A percentile compares a stretch with the other conserved stretches of the same genome.
Conservation (phyloP, 2,797 vertebrate species). For the Artibeus lituratus region DNA sequence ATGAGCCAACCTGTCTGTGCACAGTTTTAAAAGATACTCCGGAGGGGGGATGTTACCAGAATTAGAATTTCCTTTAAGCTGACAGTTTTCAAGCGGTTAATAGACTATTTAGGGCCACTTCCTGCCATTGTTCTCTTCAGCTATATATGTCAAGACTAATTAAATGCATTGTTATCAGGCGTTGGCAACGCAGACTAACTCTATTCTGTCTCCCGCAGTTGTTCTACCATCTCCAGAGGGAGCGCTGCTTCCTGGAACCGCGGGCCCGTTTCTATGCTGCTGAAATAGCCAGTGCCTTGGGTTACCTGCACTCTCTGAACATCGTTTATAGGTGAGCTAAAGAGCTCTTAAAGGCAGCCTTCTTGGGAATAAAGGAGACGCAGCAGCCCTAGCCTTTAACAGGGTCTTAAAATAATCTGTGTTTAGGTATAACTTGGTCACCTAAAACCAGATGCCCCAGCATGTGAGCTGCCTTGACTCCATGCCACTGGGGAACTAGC, state of each 20-base stretch:
- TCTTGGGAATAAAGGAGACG: background rate
- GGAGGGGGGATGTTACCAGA: constrained; percentile 69
- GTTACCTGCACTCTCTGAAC: constrained; percentile 98
- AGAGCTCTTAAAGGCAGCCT: background rate
- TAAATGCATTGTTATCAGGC: constrained; percentile 81
- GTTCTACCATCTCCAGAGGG: constrained; percentile 99
- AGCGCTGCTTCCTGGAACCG: constrained; percentile 97
- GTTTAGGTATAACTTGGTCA: background rate
- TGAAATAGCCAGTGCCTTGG: constrained; percentile 97
- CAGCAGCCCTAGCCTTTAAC: background rate
- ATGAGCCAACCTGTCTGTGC: constrained; percentile 73
- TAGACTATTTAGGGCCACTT: constrained; percentile 83
- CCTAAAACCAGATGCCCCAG: background rate
- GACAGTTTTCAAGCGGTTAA: constrained; percentile 79
- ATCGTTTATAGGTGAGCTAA: constrained; percentile 92
- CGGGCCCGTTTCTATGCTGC: constrained; percentile 97
- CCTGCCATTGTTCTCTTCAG: constrained; percentile 87
- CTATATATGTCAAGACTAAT: constrained; percentile 85
- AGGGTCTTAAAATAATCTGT: background rate
- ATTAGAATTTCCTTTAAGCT: constrained; percentile 79
- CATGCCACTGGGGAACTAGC: background rate
- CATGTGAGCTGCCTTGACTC: constrained; percentile 26
- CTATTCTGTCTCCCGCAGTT: constrained; percentile 86
- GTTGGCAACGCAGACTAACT: constrained; percentile 64
- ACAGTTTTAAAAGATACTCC: constrained; percentile 78